A percentile compares a stretch with the other conserved stretches of the same genome.
Evolutionary conservation across 1,140 invertebrate species (phyloP).

Genomic region (Drosophila bocqueti): DNA sequence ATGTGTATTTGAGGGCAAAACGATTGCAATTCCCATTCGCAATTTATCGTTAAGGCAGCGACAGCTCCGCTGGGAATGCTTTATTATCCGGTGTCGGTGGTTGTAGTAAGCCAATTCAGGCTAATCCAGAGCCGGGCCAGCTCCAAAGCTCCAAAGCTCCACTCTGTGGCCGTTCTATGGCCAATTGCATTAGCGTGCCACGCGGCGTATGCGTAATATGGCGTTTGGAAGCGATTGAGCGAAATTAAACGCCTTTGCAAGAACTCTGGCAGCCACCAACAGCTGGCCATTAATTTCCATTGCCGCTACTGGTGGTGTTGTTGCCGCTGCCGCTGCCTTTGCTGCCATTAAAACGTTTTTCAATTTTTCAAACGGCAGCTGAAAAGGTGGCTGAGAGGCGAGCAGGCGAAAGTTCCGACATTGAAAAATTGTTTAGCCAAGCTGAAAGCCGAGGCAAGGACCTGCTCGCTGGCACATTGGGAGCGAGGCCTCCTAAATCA

Average conservation of each 20-base stretch:
- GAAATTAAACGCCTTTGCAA: conserved; percentile 53
- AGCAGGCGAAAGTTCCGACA: conserved; percentile 63
- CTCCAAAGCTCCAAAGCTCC: background rate
- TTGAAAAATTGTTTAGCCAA: conserved; percentile 76
- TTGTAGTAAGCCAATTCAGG: conserved; percentile 38
- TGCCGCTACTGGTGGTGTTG: conserved; percentile 26
- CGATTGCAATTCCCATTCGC: conserved; percentile 24
- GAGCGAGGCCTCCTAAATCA: conserved; percentile 31
- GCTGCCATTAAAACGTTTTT: conserved; percentile 76
- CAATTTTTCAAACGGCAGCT: conserved; percentile 72
- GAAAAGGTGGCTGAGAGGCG: conserved; percentile 34
- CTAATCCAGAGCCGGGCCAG: conserved; percentile 2
- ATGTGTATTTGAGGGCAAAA: background rate
- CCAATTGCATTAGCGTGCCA: conserved; percentile 55
- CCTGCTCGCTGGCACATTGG: conserved; percentile 13
- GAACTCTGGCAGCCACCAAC: conserved; percentile 54
- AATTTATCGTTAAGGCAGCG: conserved; percentile 28
- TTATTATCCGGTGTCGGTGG: conserved; percentile 20
- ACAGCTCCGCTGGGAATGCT: conserved; percentile 30
- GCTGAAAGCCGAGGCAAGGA: conserved; percentile 15
- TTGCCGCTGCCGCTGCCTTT: background rate
- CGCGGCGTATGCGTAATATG: conserved; percentile 44
- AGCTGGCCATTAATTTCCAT: conserved; percentile 77
- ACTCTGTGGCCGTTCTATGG: conserved; percentile 12
- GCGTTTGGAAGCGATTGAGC: conserved; percentile 36